These are phyloP conservation scores for Ptychochromis oligacanthus DNA, from an alignment of 2,113 vertebrate genomes.

Conservation along the genomic window DNA sequence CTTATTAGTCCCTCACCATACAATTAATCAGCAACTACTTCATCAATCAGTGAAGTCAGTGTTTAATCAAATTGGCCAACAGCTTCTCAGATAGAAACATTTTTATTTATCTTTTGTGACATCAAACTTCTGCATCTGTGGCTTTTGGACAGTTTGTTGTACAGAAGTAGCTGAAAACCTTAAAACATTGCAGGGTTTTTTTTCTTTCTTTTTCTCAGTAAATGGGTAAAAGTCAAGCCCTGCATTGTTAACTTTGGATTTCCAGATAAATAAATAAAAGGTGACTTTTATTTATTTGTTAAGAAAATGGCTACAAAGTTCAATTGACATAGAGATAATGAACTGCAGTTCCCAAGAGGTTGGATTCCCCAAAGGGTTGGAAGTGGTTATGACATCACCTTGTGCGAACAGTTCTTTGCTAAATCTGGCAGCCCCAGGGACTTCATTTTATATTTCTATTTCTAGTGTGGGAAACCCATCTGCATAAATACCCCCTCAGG, in stretches of 20 bases:
- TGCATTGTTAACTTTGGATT: not conserved
- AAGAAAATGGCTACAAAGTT: not conserved
- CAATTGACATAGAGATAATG: not conserved
- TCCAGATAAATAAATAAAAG: too few species aligned
- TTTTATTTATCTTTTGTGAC: not conserved
- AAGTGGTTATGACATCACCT: constrained; percentile 24
- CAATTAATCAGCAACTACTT: not conserved
- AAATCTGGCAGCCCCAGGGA: constrained; percentile 59
- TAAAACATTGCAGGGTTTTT: not conserved
- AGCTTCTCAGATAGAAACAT: not conserved
- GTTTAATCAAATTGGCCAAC: not conserved
- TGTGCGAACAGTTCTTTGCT: constrained; percentile 54
- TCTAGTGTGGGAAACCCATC: constrained; percentile 61
- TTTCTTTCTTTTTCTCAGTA: not conserved
- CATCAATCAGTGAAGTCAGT: not conserved
- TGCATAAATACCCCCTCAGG: constrained; percentile 14
- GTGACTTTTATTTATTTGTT: too few species aligned
- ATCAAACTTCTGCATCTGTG: not conserved
- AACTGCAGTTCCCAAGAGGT: not conserved
- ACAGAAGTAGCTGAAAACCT: not conserved
- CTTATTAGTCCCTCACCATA: not conserved
- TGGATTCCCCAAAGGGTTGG: constrained; percentile 15
- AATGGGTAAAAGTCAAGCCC: not conserved
- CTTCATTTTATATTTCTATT: constrained; percentile 58
- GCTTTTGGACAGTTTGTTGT: not conserved